These are phyloP conservation scores for Gymnorhina tibicen DNA, from an alignment of 2,113 vertebrate species.

Conservation along the genomic window DNA sequence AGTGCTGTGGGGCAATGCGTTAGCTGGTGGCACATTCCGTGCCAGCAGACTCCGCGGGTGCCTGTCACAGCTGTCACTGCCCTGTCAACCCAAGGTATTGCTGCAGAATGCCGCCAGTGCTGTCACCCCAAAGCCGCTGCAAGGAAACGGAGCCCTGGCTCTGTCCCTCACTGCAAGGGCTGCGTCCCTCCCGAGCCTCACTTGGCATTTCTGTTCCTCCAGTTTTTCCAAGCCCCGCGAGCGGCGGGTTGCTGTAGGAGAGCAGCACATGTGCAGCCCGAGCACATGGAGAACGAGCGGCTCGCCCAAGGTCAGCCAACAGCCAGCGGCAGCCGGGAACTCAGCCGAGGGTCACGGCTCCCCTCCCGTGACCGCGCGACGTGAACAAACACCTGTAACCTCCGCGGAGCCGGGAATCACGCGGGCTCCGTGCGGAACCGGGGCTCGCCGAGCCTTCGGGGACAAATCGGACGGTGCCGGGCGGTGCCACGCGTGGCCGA, in stretches of 20 bases:
- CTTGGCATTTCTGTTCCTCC: fast-evolving
- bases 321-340: not conserved
- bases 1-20: fast-evolving
- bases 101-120: not conserved
- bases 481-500: not conserved
- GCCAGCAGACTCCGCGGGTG: not conserved
- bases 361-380: not conserved
- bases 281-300: not conserved
- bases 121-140: not conserved
- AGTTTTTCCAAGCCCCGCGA: fast-evolving
- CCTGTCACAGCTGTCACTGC: not conserved
- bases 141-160: not conserved
- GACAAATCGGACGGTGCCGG: fast-evolving
- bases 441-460: not conserved
- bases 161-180: not conserved
- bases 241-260: fast-evolving
- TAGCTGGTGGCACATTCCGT: not conserved
- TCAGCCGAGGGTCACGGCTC: not conserved
- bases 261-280: not conserved
- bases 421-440: fast-evolving
- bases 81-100: fast-evolving
- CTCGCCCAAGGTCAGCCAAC: not conserved
- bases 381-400: not conserved
- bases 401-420: fast-evolving
- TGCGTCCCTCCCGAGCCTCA: fast-evolving